These are phyloP conservation scores for Piscicola geometra DNA, from an alignment of 2,888 invertebrate species.

Conservation along the genomic window DNA sequence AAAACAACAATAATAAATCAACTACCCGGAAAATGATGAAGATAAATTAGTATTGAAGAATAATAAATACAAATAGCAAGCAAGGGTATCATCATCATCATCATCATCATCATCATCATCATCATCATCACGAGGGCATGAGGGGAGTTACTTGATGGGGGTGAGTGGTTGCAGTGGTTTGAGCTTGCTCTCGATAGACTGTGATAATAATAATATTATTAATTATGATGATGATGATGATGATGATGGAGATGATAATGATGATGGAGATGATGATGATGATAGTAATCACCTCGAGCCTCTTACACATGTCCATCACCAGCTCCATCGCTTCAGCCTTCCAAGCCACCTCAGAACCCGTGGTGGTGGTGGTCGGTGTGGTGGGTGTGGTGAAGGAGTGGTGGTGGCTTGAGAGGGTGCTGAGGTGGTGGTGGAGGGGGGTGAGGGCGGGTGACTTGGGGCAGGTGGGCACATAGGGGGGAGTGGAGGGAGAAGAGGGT, in stretches of 20 bases:
- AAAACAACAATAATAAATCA: no score
- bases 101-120: constrained; percentile 2
- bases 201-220: not conserved
- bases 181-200: not conserved
- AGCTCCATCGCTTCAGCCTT: not conserved
- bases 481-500: not conserved
- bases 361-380: not conserved
- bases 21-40: no score
- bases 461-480: not conserved
- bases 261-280: not conserved
- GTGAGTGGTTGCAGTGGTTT: not conserved
- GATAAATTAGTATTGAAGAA: no score
- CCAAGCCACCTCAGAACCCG: not conserved
- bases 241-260: not conserved
- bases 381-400: not conserved
- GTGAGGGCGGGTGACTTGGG: constrained; percentile 4
- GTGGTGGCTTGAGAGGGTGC: not conserved
- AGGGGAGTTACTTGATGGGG: not conserved
- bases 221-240: not conserved
- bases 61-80: not conserved
- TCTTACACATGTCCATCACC: not conserved
- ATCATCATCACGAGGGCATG: no score
- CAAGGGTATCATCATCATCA: not conserved
- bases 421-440: not conserved
- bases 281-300: not conserved